Evolutionary conservation across 2,888 invertebrate species (phyloP).

Genomic region (Papilio demoleus): DNA sequence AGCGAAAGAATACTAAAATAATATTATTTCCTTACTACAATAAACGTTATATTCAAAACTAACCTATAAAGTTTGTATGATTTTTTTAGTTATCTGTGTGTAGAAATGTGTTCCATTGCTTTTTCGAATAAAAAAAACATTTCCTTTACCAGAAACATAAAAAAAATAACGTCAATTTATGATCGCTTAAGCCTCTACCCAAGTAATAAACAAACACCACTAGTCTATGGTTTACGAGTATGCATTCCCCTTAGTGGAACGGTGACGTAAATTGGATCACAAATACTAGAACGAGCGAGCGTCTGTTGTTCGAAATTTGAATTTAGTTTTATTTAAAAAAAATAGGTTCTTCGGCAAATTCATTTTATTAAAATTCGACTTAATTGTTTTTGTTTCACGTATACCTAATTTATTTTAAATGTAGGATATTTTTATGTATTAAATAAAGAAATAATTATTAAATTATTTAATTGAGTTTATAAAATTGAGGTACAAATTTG

Average conservation of each 20-base stretch:
- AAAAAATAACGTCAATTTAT: background rate
- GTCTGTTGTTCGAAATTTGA: no score
- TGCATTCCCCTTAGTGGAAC: background rate
- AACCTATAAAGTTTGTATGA: no score
- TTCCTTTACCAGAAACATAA: background rate
- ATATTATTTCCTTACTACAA: background rate
- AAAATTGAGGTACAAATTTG: background rate
- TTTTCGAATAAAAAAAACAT: background rate
- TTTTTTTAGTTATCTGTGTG: no score
- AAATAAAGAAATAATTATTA: background rate
- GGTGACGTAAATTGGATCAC: background rate
- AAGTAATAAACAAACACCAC: background rate
- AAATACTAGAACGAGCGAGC: background rate
- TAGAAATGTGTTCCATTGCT: no score
- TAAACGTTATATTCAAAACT: background rate
- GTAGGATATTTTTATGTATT: background rate
- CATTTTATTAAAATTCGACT: no score
- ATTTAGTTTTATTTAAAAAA: no score
- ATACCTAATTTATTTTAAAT: background rate
- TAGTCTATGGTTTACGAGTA: slow-evolving; percentile 13
- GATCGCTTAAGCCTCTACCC: slow-evolving; percentile 1
- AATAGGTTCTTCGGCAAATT: no score
- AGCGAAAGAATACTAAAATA: background rate
- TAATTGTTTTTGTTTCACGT: no score
- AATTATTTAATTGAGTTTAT: background rate